phyloP scores from a whole-genome alignment of 92 coral and sea anemone species.

The Palythoa heliodiscus region DNA sequence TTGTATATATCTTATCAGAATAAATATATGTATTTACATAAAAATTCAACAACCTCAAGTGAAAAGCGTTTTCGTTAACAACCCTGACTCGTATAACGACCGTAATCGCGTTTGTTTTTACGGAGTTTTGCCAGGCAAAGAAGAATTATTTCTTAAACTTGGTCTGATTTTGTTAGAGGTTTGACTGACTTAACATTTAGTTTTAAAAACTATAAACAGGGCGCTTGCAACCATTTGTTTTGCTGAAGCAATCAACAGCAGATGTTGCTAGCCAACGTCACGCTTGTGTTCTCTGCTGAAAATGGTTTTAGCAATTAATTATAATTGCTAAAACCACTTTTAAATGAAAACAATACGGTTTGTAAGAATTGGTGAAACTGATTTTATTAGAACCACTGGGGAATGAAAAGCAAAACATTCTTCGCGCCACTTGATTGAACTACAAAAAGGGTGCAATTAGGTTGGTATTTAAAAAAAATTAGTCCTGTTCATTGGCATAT shows the following conservation, averaged over 20 bases:
- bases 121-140: too few species aligned
- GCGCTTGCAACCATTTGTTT: background rate
- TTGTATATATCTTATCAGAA: background rate
- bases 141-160: too few species aligned
- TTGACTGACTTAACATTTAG: too few species aligned
- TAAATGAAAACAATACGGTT: background rate
- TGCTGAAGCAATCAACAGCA: background rate
- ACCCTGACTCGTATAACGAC: background rate
- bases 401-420: background rate
- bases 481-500: background rate
- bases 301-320: background rate
- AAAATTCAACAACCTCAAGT: background rate
- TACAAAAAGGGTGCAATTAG: background rate
- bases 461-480: background rate
- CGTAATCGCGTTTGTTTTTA: too few species aligned
- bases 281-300: too few species aligned
- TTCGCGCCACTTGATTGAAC: conserved; percentile 12
- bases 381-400: background rate
- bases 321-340: background rate
- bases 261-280: background rate
- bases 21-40: background rate
- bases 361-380: background rate
- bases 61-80: background rate
- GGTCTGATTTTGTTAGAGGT: too few species aligned
- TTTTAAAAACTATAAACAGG: too few species aligned